Evolutionary conservation across 2,113 vertebrate species (phyloP).

Genomic region (Microcebus jonahi): DNA sequence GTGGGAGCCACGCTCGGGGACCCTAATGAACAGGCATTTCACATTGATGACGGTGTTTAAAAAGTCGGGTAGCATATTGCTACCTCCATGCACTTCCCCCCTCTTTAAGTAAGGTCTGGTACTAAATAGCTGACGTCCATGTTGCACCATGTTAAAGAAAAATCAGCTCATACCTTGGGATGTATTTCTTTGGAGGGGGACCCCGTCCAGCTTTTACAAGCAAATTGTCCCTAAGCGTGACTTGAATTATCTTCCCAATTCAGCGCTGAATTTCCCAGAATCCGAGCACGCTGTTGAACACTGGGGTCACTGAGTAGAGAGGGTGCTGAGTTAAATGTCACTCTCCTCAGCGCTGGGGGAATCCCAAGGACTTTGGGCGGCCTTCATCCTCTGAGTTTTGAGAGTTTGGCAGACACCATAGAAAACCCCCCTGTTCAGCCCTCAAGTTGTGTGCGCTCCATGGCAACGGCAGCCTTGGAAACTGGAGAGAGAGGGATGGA

Average conservation of each 20-base stretch:
- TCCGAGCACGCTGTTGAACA: background rate
- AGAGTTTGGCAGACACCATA: background rate
- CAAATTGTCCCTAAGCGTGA: background rate
- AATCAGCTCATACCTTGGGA: background rate
- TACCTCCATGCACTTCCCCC: background rate
- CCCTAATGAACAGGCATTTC: background rate
- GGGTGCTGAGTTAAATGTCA: background rate
- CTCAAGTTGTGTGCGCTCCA: conserved; percentile 2
- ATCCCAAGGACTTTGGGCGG: background rate
- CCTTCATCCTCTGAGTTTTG: background rate
- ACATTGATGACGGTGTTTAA: background rate
- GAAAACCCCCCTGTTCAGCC: conserved; percentile 23
- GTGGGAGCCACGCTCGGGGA: background rate
- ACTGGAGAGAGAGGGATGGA: background rate
- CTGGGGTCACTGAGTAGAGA: background rate
- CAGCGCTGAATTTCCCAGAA: background rate
- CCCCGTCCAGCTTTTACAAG: background rate
- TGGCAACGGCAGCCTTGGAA: conserved; percentile 54
- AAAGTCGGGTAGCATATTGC: background rate
- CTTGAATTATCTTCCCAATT: background rate
- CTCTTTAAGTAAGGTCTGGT: background rate
- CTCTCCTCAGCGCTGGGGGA: background rate
- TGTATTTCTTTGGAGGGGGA: conserved; percentile 13
- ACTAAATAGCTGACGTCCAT: background rate
- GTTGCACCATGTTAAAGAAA: background rate